Percentiles rank a stretch among this genome's conserved stretches.
These are phyloP conservation scores for Pseudochirops cupreus DNA, from an alignment of 2,797 vertebrate species.

Conservation along the genomic window DNA sequence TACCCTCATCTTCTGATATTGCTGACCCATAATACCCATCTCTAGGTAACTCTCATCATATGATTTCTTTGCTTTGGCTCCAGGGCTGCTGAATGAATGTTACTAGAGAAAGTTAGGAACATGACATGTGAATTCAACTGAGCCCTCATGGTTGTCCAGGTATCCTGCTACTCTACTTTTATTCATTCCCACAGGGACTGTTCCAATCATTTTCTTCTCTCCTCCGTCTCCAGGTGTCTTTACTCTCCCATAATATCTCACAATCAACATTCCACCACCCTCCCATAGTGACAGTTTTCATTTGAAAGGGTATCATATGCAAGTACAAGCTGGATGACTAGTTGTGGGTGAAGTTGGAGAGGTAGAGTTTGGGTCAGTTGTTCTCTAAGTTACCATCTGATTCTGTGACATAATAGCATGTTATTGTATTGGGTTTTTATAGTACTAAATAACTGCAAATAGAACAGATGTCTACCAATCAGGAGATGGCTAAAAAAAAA, in stretches of 20 bases:
- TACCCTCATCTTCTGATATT: background rate
- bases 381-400: background rate
- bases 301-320: background rate
- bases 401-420: background rate
- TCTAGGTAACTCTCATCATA: background rate
- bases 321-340: background rate
- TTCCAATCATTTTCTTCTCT: background rate
- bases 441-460: background rate
- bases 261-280: background rate
- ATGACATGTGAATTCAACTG: background rate
- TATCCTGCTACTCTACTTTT: background rate
- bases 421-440: background rate
- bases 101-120: background rate
- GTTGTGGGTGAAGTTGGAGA: background rate
- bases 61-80: background rate
- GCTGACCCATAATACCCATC: background rate
- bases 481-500: background rate
- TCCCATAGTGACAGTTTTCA: background rate
- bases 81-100: background rate
- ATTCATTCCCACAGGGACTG: background rate
- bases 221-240: background rate
- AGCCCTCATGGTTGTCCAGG: background rate
- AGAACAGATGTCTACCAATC: background rate
- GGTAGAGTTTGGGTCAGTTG: background rate
- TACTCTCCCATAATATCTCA: background rate